Conservation (phyloP, 1,140 invertebrate species). For the Caerostris darwini region DNA sequence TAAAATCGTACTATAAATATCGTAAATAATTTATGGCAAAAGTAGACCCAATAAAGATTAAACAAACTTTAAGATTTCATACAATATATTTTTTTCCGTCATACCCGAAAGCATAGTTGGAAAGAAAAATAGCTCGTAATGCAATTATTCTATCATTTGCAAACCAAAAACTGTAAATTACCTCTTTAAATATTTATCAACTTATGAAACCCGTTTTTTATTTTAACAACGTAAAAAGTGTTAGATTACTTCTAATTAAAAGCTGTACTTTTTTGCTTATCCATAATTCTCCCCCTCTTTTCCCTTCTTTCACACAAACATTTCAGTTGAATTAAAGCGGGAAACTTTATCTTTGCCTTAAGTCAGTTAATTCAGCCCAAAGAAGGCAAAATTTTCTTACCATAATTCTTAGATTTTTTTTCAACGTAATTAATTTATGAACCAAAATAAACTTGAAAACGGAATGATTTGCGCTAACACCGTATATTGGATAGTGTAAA, state of each 20-base stretch:
- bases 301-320: neutral
- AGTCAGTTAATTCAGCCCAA: neutral
- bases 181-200: constrained; percentile 40
- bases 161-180: constrained; percentile 43
- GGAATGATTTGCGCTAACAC: neutral
- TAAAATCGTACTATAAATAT: neutral
- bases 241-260: constrained; percentile 32
- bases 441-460: neutral
- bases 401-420: neutral
- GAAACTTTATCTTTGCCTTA: neutral
- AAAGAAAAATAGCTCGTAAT: neutral
- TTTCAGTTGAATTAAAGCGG: neutral
- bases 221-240: neutral
- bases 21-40: constrained; percentile 17
- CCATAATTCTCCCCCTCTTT: neutral
- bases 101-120: neutral
- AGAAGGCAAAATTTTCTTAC: neutral
- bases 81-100: neutral
- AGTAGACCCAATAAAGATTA: neutral
- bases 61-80: neutral
- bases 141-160: constrained; percentile 23
- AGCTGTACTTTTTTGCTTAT: neutral
- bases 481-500: neutral
- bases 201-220: neutral
- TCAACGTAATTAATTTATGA: neutral